These are phyloP conservation scores for Vipera latastei DNA, from an alignment of 2,797 vertebrate species.

Conservation along the genomic window DNA sequence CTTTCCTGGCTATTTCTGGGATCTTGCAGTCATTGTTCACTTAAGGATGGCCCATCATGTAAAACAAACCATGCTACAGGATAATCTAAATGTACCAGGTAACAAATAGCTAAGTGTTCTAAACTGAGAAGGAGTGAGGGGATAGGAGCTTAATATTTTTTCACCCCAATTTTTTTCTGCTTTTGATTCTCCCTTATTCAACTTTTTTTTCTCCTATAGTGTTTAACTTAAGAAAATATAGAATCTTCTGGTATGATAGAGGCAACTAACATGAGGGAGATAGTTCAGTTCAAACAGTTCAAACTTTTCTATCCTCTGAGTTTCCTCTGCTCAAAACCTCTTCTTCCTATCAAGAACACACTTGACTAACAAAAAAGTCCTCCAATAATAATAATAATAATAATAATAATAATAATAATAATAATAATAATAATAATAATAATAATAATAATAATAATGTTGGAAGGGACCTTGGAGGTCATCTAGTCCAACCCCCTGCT, in stretches of 20 bases:
- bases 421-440: too few species aligned
- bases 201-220: neutral
- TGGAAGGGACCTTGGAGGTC: too few species aligned
- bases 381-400: too few species aligned
- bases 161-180: neutral
- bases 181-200: neutral
- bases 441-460: too few species aligned
- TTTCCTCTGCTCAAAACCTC: neutral
- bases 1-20: neutral
- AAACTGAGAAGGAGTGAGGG: neutral
- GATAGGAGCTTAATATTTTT: neutral
- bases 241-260: neutral
- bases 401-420: too few species aligned
- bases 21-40: neutral
- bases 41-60: neutral
- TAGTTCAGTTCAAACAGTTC: neutral
- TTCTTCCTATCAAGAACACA: neutral
- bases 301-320: neutral
- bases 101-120: neutral
- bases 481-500: too few species aligned
- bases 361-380: neutral
- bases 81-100: neutral
- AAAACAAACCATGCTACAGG: neutral
- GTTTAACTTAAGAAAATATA: neutral
- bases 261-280: neutral